Evolutionary conservation across 2,888 invertebrate species (phyloP), one percentile per base, ranked within the genome.

Genomic region (Nebria salina): DNA sequence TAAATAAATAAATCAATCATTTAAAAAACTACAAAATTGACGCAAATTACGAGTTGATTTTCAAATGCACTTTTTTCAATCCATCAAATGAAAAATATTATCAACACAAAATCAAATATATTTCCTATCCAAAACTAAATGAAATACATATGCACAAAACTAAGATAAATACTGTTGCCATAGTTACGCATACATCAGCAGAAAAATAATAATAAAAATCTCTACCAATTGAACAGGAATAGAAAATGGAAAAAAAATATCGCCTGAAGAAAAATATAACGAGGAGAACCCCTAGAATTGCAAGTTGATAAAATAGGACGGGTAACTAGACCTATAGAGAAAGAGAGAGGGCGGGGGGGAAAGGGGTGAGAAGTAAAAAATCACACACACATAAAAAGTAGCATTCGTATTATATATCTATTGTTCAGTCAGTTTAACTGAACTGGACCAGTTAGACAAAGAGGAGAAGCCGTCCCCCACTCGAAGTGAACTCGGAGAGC

Each of bases 351-450:
- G 15, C 9, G 66, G 70, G 70, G 6, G 1, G 11, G 70, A 26
- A 26, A 0, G 9, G 11, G 70, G 26, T 25, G 34, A 5, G 20
- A 6, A 70, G 70, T 70, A 70, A 25, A 25, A 68, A 15, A 68
- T 34, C 34, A 34, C 54, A 54, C 54, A 54, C 54, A 54, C 54
- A 43, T 9, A 68, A 68, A 68, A 15, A 25, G 68, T 68, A 25
- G 25, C 20, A 68, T 8, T 13, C 20, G 68, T 70, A 70, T 70
- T 54, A 54, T 54, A 54, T 34, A 34, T 70, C 70, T 70, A 70
- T 70, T 70, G 70, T 70, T 70, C 70, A 54, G 54, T 70, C 70
- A 70, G 54, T 54, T 54, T 54, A 54, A 54, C 54, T 70, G 68
- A 25, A 68, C 68, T 68, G 70, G 70, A 70, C 70, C 70, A 70